A percentile compares a stretch with the other conserved stretches of the same genome.
phyloP scores from a whole-genome alignment of 2,888 invertebrate species.

The Papilio gigon region DNA sequence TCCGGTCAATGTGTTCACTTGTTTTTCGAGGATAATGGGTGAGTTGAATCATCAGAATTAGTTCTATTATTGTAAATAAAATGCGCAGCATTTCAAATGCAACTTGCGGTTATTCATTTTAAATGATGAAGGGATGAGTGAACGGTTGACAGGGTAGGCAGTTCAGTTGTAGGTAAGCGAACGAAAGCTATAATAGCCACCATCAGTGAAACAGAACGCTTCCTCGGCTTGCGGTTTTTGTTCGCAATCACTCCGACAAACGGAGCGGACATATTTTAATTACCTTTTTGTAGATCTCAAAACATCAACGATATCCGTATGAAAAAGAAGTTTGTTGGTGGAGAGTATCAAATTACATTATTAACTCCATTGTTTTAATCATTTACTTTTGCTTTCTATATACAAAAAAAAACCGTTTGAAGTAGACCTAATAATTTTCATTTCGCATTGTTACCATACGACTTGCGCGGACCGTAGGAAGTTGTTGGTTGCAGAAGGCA shows the following conservation, averaged over 20 bases:
- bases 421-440: too few relatives aligned
- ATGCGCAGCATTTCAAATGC: neutral
- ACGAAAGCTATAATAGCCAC: slow-evolving; percentile 53
- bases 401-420: too few relatives aligned
- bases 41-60: neutral
- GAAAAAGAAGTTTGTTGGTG: slow-evolving; percentile 45
- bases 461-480: too few relatives aligned
- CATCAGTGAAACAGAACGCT: slow-evolving; percentile 62
- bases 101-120: neutral
- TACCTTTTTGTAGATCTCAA: slow-evolving; percentile 57
- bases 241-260: slow-evolving; percentile 65
- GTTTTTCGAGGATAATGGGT: neutral
- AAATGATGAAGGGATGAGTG: neutral
- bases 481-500: too few relatives aligned
- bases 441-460: too few relatives aligned
- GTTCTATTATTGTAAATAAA: neutral
- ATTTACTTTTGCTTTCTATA: neutral
- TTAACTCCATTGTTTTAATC: neutral
- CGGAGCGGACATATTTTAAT: slow-evolving; percentile 69
- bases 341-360: slow-evolving; percentile 11
- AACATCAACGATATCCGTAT: slow-evolving; percentile 56
- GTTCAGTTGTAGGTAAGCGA: neutral
- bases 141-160: slow-evolving; percentile 2
- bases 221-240: slow-evolving; percentile 66
- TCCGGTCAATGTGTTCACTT: too few relatives aligned